phyloP scores from a whole-genome alignment of 2,888 invertebrate species.

The Thecophora atra region DNA sequence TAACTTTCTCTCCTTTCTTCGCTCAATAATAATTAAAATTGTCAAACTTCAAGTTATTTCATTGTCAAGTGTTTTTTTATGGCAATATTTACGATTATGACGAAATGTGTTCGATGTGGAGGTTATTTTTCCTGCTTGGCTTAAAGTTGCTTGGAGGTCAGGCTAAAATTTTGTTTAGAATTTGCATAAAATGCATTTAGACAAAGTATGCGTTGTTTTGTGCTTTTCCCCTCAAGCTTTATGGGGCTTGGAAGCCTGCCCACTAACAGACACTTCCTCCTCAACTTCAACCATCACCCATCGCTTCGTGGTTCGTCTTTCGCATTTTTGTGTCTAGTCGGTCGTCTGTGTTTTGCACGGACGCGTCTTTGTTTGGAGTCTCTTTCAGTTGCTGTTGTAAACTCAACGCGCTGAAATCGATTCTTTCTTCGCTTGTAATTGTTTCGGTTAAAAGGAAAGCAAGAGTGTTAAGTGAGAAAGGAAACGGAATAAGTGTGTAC shows the following conservation, averaged over 20 bases:
- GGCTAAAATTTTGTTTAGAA: background rate
- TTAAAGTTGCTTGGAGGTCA: background rate
- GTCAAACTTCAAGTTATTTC: too few species aligned
- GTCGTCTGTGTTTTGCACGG: background rate
- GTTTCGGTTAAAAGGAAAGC: background rate
- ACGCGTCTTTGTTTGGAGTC: background rate
- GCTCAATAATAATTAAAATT: too few species aligned
- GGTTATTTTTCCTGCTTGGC: conserved; percentile 3
- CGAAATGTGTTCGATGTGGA: background rate
- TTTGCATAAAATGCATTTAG: conserved; percentile 13
- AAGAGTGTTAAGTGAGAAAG: background rate
- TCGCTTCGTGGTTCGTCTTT: background rate
- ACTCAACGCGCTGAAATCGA: conserved; percentile 8
- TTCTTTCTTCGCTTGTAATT: background rate
- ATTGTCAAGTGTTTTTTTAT: too few species aligned
- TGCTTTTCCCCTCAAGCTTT: background rate
- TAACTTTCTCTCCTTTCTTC: too few species aligned
- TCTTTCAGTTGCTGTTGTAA: background rate
- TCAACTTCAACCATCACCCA: background rate
- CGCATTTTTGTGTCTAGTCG: background rate
- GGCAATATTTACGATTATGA: too few species aligned
- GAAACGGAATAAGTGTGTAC: background rate
- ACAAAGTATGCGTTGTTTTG: background rate
- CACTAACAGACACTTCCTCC: background rate
- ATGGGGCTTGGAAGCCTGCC: background rate